Evolutionary conservation across 2,888 invertebrate species (phyloP).

Genomic region (Lithosia quadra): DNA sequence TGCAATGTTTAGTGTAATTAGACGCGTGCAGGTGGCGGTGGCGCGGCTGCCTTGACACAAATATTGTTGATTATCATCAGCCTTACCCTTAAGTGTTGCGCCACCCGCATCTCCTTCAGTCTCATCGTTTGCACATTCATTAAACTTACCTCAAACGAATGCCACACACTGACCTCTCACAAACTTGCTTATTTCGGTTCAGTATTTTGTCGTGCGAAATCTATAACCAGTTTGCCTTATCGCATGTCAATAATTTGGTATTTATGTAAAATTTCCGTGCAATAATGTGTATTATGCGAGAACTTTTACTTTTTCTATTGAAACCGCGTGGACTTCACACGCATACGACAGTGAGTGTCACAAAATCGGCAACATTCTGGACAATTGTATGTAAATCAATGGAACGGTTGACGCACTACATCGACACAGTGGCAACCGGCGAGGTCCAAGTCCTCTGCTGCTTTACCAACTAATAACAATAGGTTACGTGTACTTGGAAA

Average conservation of each 20-base stretch:
- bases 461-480: too few species aligned
- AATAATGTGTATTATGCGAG: not conserved
- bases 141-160: not conserved
- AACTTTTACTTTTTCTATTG: not conserved
- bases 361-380: not conserved
- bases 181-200: not conserved
- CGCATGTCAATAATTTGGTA: not conserved
- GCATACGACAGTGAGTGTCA: not conserved
- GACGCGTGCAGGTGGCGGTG: not conserved
- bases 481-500: too few species aligned
- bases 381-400: not conserved
- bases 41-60: not conserved
- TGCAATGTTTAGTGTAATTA: not conserved
- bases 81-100: not conserved
- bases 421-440: too few species aligned
- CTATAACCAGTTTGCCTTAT: not conserved
- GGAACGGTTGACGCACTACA: not conserved
- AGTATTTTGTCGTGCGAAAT: not conserved
- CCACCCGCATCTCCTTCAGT: not conserved
- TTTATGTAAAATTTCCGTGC: not conserved
- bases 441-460: too few species aligned
- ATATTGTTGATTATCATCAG: conserved; percentile 2
- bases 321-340: not conserved
- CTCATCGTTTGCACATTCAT: not conserved
- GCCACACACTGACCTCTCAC: not conserved